Conservation (phyloP, 1,140 invertebrate genomes). For the Brachionus rotundiformis region DNA sequence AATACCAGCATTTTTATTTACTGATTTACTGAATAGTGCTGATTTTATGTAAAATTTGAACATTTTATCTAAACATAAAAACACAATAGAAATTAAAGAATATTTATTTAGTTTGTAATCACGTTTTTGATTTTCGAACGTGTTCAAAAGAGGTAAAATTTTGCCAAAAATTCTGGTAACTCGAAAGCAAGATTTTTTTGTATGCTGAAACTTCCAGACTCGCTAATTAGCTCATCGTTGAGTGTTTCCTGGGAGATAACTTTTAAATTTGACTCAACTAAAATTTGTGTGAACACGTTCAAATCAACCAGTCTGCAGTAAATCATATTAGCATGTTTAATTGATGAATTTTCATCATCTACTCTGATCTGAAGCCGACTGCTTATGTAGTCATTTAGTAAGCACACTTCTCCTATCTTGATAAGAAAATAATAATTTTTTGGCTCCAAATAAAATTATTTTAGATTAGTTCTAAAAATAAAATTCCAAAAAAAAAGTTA, state of each 20-base stretch:
- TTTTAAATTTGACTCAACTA: slow-evolving; percentile 38
- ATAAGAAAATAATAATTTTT: background rate
- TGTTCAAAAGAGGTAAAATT: background rate
- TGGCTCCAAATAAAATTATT: background rate
- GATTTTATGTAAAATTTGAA: background rate
- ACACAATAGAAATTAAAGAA: background rate
- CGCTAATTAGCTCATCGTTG: background rate
- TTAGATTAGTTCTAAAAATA: slow-evolving; percentile 6
- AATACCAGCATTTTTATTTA: slow-evolving; percentile 47
- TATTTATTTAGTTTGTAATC: background rate
- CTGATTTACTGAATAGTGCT: background rate
- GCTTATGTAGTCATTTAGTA: slow-evolving; percentile 51
- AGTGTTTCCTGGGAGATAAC: background rate
- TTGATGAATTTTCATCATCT: slow-evolving; percentile 1
- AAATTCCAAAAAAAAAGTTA: slow-evolving; percentile 6
- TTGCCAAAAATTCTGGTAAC: background rate
- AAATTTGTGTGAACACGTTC: slow-evolving; percentile 24
- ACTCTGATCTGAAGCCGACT: slow-evolving; percentile 42
- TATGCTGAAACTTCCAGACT: background rate
- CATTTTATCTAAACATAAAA: slow-evolving; percentile 11
- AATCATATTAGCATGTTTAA: slow-evolving; percentile 34
- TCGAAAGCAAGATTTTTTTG: slow-evolving; percentile 17
- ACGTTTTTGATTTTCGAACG: background rate
- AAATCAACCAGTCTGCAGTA: slow-evolving; percentile 24
- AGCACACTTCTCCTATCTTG: slow-evolving; percentile 46